Percentiles rank a stretch among this genome's conserved stretches.
Evolutionary conservation across 2,797 vertebrate species (phyloP).

Genomic region (Poecilia picta): DNA sequence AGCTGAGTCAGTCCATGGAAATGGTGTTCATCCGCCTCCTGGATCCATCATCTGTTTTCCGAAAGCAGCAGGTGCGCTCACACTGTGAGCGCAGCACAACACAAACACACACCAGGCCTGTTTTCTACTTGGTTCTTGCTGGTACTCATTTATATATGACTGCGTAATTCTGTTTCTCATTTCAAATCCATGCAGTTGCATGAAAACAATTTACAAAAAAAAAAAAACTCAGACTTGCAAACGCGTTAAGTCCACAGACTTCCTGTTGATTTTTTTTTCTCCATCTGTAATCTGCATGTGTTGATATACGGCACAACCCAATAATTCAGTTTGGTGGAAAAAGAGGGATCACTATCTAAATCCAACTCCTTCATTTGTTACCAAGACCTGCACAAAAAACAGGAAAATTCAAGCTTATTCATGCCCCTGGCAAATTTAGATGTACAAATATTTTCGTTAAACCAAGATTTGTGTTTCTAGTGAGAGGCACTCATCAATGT

Average conservation of each 20-base stretch:
- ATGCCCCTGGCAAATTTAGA: not conserved
- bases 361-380: not conserved
- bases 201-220: constrained; percentile 29
- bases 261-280: not conserved
- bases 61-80: constrained; percentile 64
- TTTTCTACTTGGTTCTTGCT: constrained; percentile 3
- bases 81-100: constrained; percentile 32
- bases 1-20: constrained; percentile 47
- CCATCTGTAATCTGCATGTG: not conserved
- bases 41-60: constrained; percentile 52
- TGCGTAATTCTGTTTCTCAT: constrained; percentile 21
- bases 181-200: constrained; percentile 25
- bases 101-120: constrained; percentile 28
- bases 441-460: not conserved
- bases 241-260: not conserved
- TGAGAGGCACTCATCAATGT: not conserved
- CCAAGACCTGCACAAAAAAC: not conserved
- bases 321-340: not conserved
- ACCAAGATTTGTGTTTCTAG: not conserved
- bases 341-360: not conserved
- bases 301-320: not conserved
- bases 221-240: constrained; percentile 2
- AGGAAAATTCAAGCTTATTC: too few relatives aligned
- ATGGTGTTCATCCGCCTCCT: constrained; percentile 56
- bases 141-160: constrained; percentile 20